phyloP scores from a whole-genome alignment of 1,140 invertebrate genomes.

The Magallana gigas region DNA sequence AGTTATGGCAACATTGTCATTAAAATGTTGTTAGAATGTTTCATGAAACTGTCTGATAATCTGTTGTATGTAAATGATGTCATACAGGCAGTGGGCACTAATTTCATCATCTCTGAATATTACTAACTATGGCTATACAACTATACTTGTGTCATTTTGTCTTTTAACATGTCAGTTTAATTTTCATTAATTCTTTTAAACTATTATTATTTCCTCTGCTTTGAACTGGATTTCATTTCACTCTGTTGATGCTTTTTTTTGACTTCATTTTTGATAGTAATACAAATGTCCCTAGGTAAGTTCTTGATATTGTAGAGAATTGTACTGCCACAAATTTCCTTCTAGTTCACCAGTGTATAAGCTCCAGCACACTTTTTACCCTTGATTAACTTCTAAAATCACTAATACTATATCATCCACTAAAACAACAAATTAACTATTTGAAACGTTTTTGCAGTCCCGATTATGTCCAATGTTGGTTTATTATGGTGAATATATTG shows the following conservation, averaged over 20 bases:
- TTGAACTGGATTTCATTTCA: conserved; percentile 24
- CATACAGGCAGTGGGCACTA: conserved; percentile 9
- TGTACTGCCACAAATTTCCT: conserved; percentile 32
- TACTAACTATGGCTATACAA: neutral
- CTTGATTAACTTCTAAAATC: conserved; percentile 26
- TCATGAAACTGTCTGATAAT: neutral
- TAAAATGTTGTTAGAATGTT: too few species aligned
- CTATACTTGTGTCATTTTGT: too few species aligned
- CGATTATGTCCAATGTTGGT: too few species aligned
- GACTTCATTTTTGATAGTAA: conserved; percentile 56
- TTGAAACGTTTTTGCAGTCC: neutral
- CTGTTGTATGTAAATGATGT: too few species aligned
- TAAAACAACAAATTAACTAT: neutral
- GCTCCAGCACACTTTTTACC: conserved; percentile 16
- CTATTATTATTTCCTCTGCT: conserved; percentile 14
- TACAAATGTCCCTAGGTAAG: conserved; percentile 59
- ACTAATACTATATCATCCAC: neutral
- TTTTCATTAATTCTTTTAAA: neutral
- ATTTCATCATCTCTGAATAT: neutral
- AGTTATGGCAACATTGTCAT: too few species aligned
- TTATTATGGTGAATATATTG: too few species aligned
- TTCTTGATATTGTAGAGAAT: conserved; percentile 37
- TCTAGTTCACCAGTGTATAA: conserved; percentile 19
- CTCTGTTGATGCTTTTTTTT: conserved; percentile 41
- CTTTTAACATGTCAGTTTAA: neutral